phyloP scores from a whole-genome alignment of 2,888 invertebrate species.

The Aproaerema taeniolella region DNA sequence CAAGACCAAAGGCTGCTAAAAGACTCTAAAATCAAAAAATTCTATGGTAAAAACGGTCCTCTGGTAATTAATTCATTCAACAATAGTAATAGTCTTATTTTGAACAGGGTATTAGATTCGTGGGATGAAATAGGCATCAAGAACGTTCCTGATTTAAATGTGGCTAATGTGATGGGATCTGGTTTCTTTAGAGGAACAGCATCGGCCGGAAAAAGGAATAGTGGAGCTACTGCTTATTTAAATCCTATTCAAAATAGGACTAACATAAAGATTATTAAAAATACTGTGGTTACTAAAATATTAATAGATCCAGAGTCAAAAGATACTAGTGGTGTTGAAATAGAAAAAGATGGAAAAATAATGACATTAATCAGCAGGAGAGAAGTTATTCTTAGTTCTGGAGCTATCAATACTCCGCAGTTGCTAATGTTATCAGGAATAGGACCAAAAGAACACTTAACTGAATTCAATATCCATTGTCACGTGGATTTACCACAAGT shows the following conservation, averaged over 20 bases:
- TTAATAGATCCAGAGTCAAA: constrained; percentile 56
- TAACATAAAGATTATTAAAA: constrained; percentile 53
- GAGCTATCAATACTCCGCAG: constrained; percentile 60
- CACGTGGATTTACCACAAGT: constrained; percentile 45
- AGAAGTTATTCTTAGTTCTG: constrained; percentile 64
- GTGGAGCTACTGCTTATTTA: constrained; percentile 67
- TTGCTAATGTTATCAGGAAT: constrained; percentile 67
- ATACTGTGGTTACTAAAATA: constrained; percentile 66
- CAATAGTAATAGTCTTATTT: constrained; percentile 12
- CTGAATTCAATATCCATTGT: constrained; percentile 38
- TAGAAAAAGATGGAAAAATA: constrained; percentile 28
- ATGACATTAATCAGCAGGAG: constrained; percentile 32
- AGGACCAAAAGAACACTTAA: constrained; percentile 48
- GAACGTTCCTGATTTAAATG: constrained; percentile 46
- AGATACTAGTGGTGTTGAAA: constrained; percentile 49
- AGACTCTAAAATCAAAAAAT: neutral
- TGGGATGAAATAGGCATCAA: constrained; percentile 55
- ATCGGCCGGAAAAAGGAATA: constrained; percentile 55
- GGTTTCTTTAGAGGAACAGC: constrained; percentile 57
- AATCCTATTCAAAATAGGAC: constrained; percentile 29
- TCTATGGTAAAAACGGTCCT: constrained; percentile 14
- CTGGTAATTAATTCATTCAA: constrained; percentile 13
- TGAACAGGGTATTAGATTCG: constrained; percentile 34
- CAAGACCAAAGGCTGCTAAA: constrained; percentile 8
- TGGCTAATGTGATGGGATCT: constrained; percentile 51